Evolutionary conservation across 2,888 invertebrate species (phyloP).

Genomic region (Neuroscelio doddi): DNA sequence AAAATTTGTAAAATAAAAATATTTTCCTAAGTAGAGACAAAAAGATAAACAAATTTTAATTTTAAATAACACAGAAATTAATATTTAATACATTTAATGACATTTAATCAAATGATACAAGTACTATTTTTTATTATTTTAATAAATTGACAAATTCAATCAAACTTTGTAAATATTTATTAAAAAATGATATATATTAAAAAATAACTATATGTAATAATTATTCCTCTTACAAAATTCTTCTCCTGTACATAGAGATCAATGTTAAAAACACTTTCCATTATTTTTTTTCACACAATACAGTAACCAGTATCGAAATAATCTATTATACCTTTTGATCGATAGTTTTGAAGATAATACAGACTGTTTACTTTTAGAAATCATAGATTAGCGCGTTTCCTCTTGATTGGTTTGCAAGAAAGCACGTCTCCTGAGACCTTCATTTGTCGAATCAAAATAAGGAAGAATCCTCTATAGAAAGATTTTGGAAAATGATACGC

Average conservation of each 20-base stretch:
- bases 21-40: too few species aligned
- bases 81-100: too few species aligned
- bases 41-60: too few species aligned
- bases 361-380: constrained; percentile 40
- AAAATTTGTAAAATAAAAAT: too few species aligned
- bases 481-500: constrained; percentile 37
- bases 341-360: constrained; percentile 15
- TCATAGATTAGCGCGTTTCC: constrained; percentile 35
- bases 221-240: background rate
- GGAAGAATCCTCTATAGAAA: constrained; percentile 15
- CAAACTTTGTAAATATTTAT: too few species aligned
- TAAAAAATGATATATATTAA: too few species aligned
- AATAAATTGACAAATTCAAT: too few species aligned
- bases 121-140: too few species aligned
- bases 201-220: background rate
- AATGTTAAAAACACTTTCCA: background rate
- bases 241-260: background rate
- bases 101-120: too few species aligned
- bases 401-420: constrained; percentile 30
- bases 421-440: constrained; percentile 22
- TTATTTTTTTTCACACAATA: background rate
- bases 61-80: too few species aligned
- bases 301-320: constrained; percentile 21
- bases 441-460: constrained; percentile 28
- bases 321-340: constrained; percentile 4